Base-by-base conservation (phyloP, 2,888 invertebrate genomes). In the Aphidius colemani region DNA sequence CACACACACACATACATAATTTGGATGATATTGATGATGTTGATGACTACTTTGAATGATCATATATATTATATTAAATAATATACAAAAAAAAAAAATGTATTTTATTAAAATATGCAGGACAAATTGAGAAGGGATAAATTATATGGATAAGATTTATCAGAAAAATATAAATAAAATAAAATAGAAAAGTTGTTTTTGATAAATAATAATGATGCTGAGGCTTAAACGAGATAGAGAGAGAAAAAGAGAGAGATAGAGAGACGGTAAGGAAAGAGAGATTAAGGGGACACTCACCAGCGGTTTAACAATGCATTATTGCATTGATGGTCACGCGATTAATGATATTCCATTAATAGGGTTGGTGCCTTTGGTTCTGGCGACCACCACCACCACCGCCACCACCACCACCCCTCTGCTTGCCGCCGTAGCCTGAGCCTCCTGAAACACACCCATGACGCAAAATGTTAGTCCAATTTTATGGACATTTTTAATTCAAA, bases 321-420 rank as follows among this genome's bases (percentile, higher is more conserved):
- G 75, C 77, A 79, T 78, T 78, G 78, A 51, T 75, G 72, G 79
- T 76, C 77, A 77, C 76, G 74, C 75, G 74, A 80, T 73, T 75
- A 75, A 79, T 75, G 76, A 77, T 78, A 75, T 77, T 79, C 78
- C 78, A 77, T 83, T 91, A 93, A 86, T 93, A 93, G 83, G 93
- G 93, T 86, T 93, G 92, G 87, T 93, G 93, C 88, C 93, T 90
- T 85, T 92, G 92, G 85, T 92, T 92, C 77, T 84, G 83, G 76
- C 84, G 84, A 76, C 82, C 83, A 79, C 85, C 85, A 79, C 85
- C 85, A 83, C 91, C 89, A 86, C 93, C 92, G 87, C 93, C 93
- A 85, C 93, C 93, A 79, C 93, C 91, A 30, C 85, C 85, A 82
- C 93, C 92, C 83, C 91, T 89, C 86, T 93, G 92, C 87, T 93